phyloP scores from a whole-genome alignment of 1,140 invertebrate species.

The Sycophaga agraensis region DNA sequence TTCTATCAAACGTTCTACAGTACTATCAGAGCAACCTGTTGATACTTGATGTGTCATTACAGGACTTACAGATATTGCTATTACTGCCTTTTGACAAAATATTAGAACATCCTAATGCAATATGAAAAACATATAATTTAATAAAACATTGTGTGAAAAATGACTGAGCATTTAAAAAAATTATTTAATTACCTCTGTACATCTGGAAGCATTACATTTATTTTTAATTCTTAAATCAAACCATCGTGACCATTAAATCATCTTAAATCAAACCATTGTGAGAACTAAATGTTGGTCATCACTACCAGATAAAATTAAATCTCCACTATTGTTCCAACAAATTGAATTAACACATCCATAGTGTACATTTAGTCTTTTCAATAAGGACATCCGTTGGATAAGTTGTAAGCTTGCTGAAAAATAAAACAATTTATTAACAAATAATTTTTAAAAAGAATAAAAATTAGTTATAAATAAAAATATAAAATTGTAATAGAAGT shows the following conservation, averaged over 20 bases:
- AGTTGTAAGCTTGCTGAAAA: conserved; percentile 61
- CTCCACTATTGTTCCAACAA: conserved; percentile 77
- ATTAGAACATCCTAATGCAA: conserved; percentile 72
- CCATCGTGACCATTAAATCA: conserved; percentile 83
- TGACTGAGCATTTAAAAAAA: background rate
- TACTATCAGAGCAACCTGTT: conserved; percentile 79
- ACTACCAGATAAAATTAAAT: conserved; percentile 78
- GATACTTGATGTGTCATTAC: conserved; percentile 72
- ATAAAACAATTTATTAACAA: background rate
- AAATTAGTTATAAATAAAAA: background rate
- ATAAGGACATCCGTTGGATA: conserved; percentile 66
- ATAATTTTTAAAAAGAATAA: background rate
- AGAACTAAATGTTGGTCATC: conserved; percentile 82
- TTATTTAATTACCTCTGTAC: conserved; percentile 60
- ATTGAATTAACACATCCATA: conserved; percentile 85
- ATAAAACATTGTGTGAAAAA: background rate
- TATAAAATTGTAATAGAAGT: conserved; percentile 5
- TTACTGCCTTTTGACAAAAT: conserved; percentile 71
- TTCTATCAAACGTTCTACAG: conserved; percentile 67
- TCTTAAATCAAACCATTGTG: conserved; percentile 73
- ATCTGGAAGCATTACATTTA: conserved; percentile 62
- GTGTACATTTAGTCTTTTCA: conserved; percentile 69
- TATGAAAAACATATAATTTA: conserved; percentile 1
- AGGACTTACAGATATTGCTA: conserved; percentile 78
- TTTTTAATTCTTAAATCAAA: conserved; percentile 76